Conservation (phyloP, 2,888 invertebrate genomes). For the Drosophila longiperda region DNA sequence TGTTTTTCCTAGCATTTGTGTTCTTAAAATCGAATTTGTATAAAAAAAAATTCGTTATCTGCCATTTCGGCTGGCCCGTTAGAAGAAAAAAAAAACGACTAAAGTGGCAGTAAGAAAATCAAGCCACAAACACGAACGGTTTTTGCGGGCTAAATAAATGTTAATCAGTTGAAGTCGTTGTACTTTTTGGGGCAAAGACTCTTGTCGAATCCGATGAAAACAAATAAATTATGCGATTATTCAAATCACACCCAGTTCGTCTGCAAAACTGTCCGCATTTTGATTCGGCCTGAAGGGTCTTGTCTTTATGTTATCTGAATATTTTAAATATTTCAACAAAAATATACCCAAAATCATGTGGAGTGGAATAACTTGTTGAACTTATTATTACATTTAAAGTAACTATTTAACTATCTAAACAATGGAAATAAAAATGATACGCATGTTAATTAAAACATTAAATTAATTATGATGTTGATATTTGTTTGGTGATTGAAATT, state of each 20-base stretch:
- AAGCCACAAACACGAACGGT: constrained; percentile 28
- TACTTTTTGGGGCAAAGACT: constrained; percentile 48
- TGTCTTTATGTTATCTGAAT: constrained; percentile 34
- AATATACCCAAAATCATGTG: neutral
- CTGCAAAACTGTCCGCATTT: constrained; percentile 17
- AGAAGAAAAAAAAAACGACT: neutral
- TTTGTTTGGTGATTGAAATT: neutral
- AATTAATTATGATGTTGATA: neutral
- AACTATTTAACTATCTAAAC: neutral
- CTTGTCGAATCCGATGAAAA: constrained; percentile 52
- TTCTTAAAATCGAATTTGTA: constrained; percentile 69
- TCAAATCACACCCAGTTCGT: constrained; percentile 44
- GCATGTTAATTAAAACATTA: too few species aligned
- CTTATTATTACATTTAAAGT: neutral
- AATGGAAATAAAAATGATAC: too few species aligned
- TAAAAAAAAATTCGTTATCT: constrained; percentile 42
- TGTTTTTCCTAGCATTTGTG: constrained; percentile 40
- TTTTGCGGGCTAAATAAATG: constrained; percentile 69
- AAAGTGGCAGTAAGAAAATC: constrained; percentile 27
- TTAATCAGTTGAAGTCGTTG: constrained; percentile 76
- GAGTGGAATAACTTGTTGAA: neutral
- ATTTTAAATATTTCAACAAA: constrained; percentile 25
- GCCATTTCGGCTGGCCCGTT: constrained; percentile 10
- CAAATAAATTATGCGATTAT: constrained; percentile 75
- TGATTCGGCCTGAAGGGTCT: neutral